Base-by-base conservation (phyloP, 2,888 invertebrate genomes). In the Sinhomidia bicolor region DNA sequence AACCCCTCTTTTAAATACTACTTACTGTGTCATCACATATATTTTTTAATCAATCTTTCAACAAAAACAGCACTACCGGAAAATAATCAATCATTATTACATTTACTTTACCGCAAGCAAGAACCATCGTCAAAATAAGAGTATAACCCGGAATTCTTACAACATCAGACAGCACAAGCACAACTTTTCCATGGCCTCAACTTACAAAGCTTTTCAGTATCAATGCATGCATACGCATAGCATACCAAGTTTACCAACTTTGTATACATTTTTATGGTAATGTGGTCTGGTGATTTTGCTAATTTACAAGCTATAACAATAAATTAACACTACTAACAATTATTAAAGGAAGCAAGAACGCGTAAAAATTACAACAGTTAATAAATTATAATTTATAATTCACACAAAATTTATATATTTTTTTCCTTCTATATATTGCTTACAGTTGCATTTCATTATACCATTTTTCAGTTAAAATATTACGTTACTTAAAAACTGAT, bases 401-500 rank as follows among this genome's bases (percentile, higher is more conserved):
- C n/a, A n/a, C n/a, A 57, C 57, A 57, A 51, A 60, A 60, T 29
- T 10, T 29, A 60, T 60, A 29, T 29, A 26, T 23, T n/a, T 62
- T 36, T 20, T 68, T 36, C 41, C 23, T 1, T 41, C 32, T 41
- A 4, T 60, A 29, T 60, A 60, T 60, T 60, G 26, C 60, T 51
- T 41, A 76, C 47, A 51, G 9, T 74, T 54, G 51, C 76, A 51
- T 54, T 76, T 32, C 17, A 47, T 23, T 44, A 20, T 14, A 23
- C 41, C 17, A 12, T 14, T 74, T 1, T 4, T 47, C 51, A 6
- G 14, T 17, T 47, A 51, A 47, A 47, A 76, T n/a, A 51, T 51
- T 29, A 29, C 51, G n/a, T 29, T 76, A 76, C 76, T 76, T 76
- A 51, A 74, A 54, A 76, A 12, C 12, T 51, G 51, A n/a, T 51